Base-by-base conservation (phyloP, 1,140 invertebrate species). In the Olivierus martensii region DNA sequence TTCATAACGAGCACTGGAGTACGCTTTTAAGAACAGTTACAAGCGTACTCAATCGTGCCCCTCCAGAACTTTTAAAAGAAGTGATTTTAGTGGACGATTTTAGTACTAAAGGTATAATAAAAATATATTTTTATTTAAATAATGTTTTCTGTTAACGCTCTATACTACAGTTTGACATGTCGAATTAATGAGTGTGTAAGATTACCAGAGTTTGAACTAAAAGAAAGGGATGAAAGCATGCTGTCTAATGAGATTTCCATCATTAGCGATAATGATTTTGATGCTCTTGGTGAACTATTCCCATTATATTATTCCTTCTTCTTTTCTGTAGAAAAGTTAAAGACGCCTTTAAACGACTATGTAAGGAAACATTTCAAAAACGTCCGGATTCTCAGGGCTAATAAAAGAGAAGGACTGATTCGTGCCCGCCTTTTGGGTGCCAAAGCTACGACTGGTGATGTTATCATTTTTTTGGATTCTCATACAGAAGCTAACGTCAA, bases 381-480 rank as follows among this genome's bases (percentile, higher is more conserved):
- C 17, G 48, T 53, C 0, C 19, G 83, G 65, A 84, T 97, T 55
- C 77, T 96, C 2, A 78, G 43, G 80, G 86, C 63, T 73, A 89
- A 51, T 75, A 87, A 84, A 65, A 77, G 92, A 55, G 94, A 88
- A 5, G 94, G 93, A 1, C 71, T 98, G n/a, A 97, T 98, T 59
- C 75, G 92, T 57, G 93, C 94, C 0, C 73, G 94, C 59, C 73
- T 98, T 36, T 71, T 92, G 44, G 93, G 92, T 51, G 92, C 92
- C 28, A 83, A 85, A 65, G 82, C 87, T 64, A 90, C 93, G 0
- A 88, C 51, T 56, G 93, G 90, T 17, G 81, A 92, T 67, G 88
- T 95, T 6, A 86, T 97, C 58, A 94, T 90, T 22, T 97, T 96
- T 73, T 73, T 97, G 39, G 92, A 96, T 70, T 90, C 92, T 6